Conservation (phyloP, 2,888 invertebrate genomes). For the Lasioglossum zephyrum region DNA sequence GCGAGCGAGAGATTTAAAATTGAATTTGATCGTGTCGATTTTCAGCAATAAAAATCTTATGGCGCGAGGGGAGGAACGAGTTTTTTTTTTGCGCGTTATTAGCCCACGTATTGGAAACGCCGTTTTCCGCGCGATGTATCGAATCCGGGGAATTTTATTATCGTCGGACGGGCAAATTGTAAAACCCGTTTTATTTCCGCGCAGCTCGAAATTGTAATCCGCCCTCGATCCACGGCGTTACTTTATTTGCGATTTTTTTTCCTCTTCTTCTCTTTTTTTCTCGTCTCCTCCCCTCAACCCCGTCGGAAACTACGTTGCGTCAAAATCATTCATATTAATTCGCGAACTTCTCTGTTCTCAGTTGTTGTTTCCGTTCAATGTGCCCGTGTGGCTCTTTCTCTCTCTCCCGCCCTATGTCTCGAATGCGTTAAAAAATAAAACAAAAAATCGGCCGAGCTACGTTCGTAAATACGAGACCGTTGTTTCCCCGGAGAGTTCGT, state of each 20-base stretch:
- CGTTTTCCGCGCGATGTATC: slow-evolving; percentile 23
- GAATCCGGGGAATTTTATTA: slow-evolving; percentile 52
- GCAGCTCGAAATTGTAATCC: slow-evolving; percentile 35
- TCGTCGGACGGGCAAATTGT: slow-evolving; percentile 33
- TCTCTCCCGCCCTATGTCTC: not conserved
- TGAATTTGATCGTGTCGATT: not conserved
- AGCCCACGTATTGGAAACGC: slow-evolving; percentile 16
- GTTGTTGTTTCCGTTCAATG: not conserved
- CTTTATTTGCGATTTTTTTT: slow-evolving; percentile 40
- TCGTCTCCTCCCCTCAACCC: not conserved
- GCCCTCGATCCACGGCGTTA: slow-evolving; percentile 11
- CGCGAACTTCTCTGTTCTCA: not conserved
- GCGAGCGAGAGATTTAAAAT: not conserved
- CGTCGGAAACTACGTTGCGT: not conserved
- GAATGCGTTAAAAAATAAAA: not conserved
- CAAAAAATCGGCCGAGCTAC: not conserved
- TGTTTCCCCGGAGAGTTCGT: slow-evolving; percentile 1
- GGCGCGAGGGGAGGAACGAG: not conserved
- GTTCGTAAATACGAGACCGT: not conserved
- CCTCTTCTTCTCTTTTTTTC: not conserved
- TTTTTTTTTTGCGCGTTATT: slow-evolving; percentile 41
- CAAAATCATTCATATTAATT: slow-evolving; percentile 1
- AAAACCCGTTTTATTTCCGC: slow-evolving; percentile 42
- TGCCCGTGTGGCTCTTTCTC: not conserved
- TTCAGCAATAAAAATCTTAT: slow-evolving; percentile 2